A percentile compares a stretch with the other conserved stretches of the same genome.
Conservation (phyloP, 2,797 vertebrate genomes). For the Poeciliopsis presidionis region DNA sequence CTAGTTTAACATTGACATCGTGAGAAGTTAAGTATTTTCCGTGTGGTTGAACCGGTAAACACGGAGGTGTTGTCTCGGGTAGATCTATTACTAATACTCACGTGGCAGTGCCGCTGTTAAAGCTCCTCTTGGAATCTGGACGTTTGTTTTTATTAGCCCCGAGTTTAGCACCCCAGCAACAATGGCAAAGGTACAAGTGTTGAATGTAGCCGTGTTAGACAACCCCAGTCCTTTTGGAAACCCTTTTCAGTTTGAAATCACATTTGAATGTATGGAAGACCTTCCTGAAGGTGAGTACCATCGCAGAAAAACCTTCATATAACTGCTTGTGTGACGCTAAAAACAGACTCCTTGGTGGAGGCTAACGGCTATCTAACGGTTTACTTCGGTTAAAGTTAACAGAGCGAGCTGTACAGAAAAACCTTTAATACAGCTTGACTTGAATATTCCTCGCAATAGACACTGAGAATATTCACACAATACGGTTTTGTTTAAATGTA, state of each 20-base stretch:
- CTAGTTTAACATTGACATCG: neutral
- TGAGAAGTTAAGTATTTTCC: neutral
- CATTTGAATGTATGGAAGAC: constrained; percentile 93
- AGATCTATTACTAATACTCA: too few species aligned
- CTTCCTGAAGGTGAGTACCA: constrained; percentile 86
- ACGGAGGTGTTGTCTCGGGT: neutral
- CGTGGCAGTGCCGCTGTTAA: constrained; percentile 28
- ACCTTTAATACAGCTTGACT: neutral
- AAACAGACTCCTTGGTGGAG: neutral
- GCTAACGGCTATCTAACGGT: neutral
- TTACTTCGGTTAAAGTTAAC: neutral
- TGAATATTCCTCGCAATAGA: neutral
- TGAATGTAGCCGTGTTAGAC: constrained; percentile 87
- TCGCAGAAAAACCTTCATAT: constrained; percentile 67
- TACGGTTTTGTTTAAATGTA: neutral
- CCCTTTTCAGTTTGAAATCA: constrained; percentile 94
- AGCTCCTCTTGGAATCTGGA: constrained; percentile 51
- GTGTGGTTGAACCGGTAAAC: neutral
- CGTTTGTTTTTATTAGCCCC: constrained; percentile 50
- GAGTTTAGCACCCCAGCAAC: constrained; percentile 47
- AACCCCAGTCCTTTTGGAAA: constrained; percentile 90
- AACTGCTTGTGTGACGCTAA: constrained; percentile 71
- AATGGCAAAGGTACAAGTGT: constrained; percentile 93
- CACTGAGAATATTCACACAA: neutral
- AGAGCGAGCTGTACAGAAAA: neutral